Base-by-base conservation (phyloP, 1,140 invertebrate species). In the Calosoma granatense region DNA sequence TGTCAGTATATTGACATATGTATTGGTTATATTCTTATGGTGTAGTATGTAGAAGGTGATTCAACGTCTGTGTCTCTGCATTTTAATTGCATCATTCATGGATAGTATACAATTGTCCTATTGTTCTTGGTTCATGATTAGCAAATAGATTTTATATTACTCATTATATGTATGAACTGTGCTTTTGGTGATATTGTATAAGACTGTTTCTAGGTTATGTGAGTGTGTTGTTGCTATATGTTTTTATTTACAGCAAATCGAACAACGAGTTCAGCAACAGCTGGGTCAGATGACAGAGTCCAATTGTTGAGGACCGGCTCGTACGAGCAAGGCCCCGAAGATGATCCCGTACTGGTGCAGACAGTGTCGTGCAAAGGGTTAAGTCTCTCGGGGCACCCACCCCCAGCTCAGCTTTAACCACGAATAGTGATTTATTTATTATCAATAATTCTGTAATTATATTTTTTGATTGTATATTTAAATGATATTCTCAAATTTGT, bases 221-320 rank as follows among this genome's bases (percentile, higher is more conserved):
- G n/a, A n/a, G n/a, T n/a, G n/a, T n/a, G n/a, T n/a, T n/a, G n/a
- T n/a, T n/a, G n/a, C n/a, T n/a, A n/a, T n/a, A n/a, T n/a, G 14
- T 51, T 17, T 14, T 6, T 20, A 11, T 51, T 15, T 51, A 4
- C 63, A 72, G 70, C 62, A 70, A 70, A 72, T 72, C 60, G 70
- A 72, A 63, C 66, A 72, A 61, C 65, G 65, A 64, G 68, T 72
- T 47, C 67, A 68, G 39, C 68, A 72, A 63, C 67, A 72, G 62
- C 56, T 72, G 61, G 65, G 67, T 60, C 69, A 68, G 61, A 64
- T 67, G 60, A 65, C 61, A 56, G 65, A 68, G 53, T 65, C 63
- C 41, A 60, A 67, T 57, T 69, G 59, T 61, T 61, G 62, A 65
- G 41, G 17, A 47, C 41, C 4, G 21, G 53, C 4, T 53, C 51